Conservation (phyloP, 2,888 invertebrate species). For the Pheosia tremula region DNA sequence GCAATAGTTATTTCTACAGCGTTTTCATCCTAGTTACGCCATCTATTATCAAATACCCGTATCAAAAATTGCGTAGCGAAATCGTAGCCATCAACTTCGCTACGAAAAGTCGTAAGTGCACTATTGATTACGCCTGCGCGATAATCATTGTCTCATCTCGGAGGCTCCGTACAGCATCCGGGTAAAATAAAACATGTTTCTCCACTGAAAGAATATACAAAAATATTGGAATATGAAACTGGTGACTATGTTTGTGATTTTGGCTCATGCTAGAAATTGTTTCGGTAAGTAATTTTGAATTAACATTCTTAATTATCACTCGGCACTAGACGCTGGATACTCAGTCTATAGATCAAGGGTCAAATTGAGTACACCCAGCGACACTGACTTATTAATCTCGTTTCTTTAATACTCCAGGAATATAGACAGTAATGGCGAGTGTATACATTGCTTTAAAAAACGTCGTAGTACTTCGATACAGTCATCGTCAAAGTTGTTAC, state of each 20-base stretch:
- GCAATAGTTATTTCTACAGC: no score
- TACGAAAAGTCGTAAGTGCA: constrained; percentile 20
- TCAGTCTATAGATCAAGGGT: no score
- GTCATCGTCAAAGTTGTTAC: no score
- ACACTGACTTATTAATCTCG: no score
- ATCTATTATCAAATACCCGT: constrained; percentile 20
- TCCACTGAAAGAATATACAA: constrained; percentile 22
- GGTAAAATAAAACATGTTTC: constrained; percentile 52
- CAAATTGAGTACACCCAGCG: no score
- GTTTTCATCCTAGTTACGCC: constrained; percentile 15
- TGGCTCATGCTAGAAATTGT: constrained; percentile 51
- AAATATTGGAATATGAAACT: constrained; percentile 58
- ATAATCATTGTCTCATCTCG: constrained; percentile 35
- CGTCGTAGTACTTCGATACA: no score
- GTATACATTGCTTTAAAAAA: no score
- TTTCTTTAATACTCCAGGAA: no score
- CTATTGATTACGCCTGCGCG: constrained; percentile 78
- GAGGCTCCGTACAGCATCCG: constrained; percentile 32
- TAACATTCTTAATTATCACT: no score
- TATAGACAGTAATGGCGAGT: no score
- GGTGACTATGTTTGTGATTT: constrained; percentile 51
- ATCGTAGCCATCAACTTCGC: constrained; percentile 23
- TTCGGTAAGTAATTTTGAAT: constrained; percentile 55
- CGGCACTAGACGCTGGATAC: no score
- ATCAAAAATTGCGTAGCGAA: constrained; percentile 13